phyloP scores from a whole-genome alignment of 2,888 invertebrate species.

The Salpingus planirostris region DNA sequence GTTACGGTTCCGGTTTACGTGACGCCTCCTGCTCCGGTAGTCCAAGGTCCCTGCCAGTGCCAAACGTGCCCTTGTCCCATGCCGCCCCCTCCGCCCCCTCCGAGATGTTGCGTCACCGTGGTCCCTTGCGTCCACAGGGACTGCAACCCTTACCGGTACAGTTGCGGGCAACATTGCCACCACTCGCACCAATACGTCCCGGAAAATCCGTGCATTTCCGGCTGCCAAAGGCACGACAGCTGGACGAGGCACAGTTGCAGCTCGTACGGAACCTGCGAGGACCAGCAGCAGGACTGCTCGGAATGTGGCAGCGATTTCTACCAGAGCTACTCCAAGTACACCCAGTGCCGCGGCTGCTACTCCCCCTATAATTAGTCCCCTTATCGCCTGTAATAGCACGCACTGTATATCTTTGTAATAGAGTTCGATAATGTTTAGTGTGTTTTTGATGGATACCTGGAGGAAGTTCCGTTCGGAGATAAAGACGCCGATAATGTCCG shows the following conservation, averaged over 20 bases:
- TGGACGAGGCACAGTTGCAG: constrained; percentile 7
- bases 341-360: constrained; percentile 18
- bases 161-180: constrained; percentile 4
- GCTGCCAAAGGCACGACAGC: constrained; percentile 11
- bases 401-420: too few relatives aligned
- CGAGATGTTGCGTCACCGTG: constrained; percentile 9
- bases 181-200: constrained; percentile 6
- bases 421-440: too few relatives aligned
- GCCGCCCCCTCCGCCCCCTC: too few relatives aligned
- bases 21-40: constrained; percentile 4
- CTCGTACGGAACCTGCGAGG: too few relatives aligned
- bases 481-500: background rate
- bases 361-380: too few relatives aligned
- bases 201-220: constrained; percentile 6
- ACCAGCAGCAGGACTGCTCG: too few relatives aligned
- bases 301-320: constrained; percentile 17
- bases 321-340: constrained; percentile 11
- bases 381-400: too few relatives aligned
- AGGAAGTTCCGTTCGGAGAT: too few relatives aligned
- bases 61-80: too few relatives aligned
- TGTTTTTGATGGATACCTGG: too few relatives aligned
- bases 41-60: too few relatives aligned
- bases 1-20: constrained; percentile 7
- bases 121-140: constrained; percentile 5
- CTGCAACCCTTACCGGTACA: constrained; percentile 6